Base-by-base conservation (phyloP, 2,797 vertebrate genomes). In the Sebastes paucispinis region DNA sequence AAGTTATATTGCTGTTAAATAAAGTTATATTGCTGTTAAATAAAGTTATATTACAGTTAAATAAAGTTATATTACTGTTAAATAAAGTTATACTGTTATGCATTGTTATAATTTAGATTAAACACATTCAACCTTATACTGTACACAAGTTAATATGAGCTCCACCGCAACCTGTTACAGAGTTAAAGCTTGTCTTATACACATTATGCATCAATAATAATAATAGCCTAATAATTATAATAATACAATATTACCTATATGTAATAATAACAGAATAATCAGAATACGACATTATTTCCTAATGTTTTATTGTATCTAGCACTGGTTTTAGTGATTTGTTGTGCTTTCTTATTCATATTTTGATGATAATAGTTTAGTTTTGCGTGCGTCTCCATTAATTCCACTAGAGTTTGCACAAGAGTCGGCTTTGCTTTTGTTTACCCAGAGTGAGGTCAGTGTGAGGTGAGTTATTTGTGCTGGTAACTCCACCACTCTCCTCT, bases 381-480 rank as follows among this genome's bases (percentile, higher is more conserved):
- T 57, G 55, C 24, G 6, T 29, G 14, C 22, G 10, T 10, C 57
- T 73, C 69, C 58, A 12, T 2, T 22, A 64, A 24, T 22, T 81
- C 88, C 82, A 82, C 79, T 69, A 87, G 88, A 81, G 86, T 77
- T 52, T 80, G 74, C 86, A 74, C 85, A 65, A 67, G 73, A 59
- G 39, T 43, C 63, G 63, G 13, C 11, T 31, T 34, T 34, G 4
- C 36, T 65, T 31, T 18, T 9, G 18, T 32, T 4, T 12, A 7
- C 11, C n/a, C 5, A 11, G 16, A 24, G 22, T 9, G 27, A 39
- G 9, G 8, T 12, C 7, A 10, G 39, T 29, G 4, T 24, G 55
- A 50, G 50, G n/a, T 64, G 58, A 65, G 31, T 63, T 71, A 39
- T 77, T 69, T 52, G 13, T 75, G 25, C 22, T 22, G 31, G 39